phyloP scores from a whole-genome alignment of 1,140 invertebrate genomes.

The Solenopsis fugax region DNA sequence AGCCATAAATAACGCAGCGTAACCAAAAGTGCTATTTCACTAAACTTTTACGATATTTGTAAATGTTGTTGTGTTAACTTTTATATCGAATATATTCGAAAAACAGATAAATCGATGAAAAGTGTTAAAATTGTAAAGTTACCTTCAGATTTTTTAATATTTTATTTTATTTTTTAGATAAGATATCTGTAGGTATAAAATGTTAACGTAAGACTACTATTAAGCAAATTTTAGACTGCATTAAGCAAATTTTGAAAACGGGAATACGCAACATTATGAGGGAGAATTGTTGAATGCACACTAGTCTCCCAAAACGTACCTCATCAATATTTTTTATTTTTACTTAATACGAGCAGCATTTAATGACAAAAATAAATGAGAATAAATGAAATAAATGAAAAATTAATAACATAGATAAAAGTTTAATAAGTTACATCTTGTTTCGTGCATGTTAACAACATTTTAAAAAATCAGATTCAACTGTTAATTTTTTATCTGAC shows the following conservation, averaged over 20 bases:
- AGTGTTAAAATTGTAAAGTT: background rate
- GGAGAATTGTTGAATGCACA: too few relatives aligned
- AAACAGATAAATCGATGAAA: background rate
- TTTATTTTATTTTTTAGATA: too few relatives aligned
- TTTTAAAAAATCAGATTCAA: too few relatives aligned
- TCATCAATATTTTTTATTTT: too few relatives aligned
- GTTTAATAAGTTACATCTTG: too few relatives aligned
- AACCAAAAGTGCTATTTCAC: constrained; percentile 24
- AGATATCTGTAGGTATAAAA: background rate
- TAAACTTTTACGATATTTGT: constrained; percentile 19
- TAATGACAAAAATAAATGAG: too few relatives aligned
- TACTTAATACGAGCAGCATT: too few relatives aligned
- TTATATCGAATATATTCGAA: background rate
- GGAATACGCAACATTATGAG: background rate
- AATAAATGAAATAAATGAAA: too few relatives aligned
- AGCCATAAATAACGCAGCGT: constrained; percentile 21
- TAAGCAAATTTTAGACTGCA: constrained; percentile 8
- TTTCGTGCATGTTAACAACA: too few relatives aligned
- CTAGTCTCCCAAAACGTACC: too few relatives aligned
- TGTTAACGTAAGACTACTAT: background rate
- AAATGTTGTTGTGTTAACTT: constrained; percentile 35
- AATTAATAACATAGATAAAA: too few relatives aligned
- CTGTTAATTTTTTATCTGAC: too few relatives aligned
- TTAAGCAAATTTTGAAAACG: background rate
- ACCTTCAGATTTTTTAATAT: background rate